Evolutionary conservation across 2,113 vertebrate genomes (phyloP), one percentile per base, ranked within the genome.

Genomic region (Passer domesticus): DNA sequence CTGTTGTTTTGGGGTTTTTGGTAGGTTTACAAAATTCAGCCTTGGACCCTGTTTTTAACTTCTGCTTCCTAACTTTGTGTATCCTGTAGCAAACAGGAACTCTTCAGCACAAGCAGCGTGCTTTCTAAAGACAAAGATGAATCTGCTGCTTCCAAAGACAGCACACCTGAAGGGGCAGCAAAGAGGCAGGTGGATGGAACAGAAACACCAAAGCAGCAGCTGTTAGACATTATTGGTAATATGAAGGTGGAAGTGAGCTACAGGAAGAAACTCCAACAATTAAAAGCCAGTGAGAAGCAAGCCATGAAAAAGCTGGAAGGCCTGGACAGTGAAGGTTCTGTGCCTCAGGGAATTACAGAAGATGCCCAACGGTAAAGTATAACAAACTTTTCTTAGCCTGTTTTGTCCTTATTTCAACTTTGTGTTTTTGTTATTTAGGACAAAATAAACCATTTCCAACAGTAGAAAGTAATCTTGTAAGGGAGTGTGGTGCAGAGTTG

Each of bases 171-270:
- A 77, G 84, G 59, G 59, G 19, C 70, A 49, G 47, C 80, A 13
- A 64, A 96, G 79, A 95, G 33, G 8, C 72, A 70, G 87, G 47
- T 90, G 4, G 35, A 22, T n/a, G 14, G 52, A 75, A 46, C 81
- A 67, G 77, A 75, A 74, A 91, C 89, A 35, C 46, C 92, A 6
- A 99, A 99, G 90, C 96, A 98, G 88, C 96, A 92, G 86, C 96
- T 99, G 59, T 80, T 99, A 64, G 94, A 97, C 23, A 92, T 99
- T 50, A 98, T 99, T 47, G 97, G 98, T 79, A 78, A 63, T 72
- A 99, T 99, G 99, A 99, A 98, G 87, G 98, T 99, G 52, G 98
- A 99, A 75, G 96, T 98, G 74, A 99, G 96, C 43, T 97, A 94
- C 91, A 98, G 97, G 93, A 98, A 90, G 63, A 98, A 96, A 49